Evolutionary conservation across 1,140 invertebrate species (phyloP).

Genomic region (Drosophila pectinifera): DNA sequence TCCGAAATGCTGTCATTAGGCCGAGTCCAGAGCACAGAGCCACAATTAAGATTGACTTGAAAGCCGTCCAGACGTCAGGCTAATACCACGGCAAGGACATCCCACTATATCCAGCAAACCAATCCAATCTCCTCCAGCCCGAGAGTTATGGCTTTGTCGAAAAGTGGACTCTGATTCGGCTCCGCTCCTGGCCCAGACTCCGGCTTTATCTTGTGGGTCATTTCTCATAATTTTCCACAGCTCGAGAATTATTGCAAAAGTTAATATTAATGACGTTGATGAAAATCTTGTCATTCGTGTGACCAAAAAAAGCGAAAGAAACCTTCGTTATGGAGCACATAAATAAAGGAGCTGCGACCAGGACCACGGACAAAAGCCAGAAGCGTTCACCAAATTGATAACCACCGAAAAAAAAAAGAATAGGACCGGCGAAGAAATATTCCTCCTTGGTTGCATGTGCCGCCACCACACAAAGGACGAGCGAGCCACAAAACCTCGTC

Average conservation of each 20-base stretch:
- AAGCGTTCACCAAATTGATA: constrained; percentile 76
- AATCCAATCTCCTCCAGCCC: constrained; percentile 43
- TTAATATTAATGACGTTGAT: constrained; percentile 85
- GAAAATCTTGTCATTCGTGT: constrained; percentile 83
- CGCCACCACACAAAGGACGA: constrained; percentile 46
- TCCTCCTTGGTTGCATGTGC: constrained; percentile 54
- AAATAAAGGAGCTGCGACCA: constrained; percentile 65
- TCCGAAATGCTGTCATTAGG: constrained; percentile 81
- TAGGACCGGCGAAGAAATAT: constrained; percentile 25
- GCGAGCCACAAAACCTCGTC: constrained; percentile 53
- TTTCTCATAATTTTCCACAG: constrained; percentile 82
- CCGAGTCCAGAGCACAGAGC: constrained; percentile 27
- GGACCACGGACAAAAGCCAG: constrained; percentile 63
- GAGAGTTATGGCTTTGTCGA: constrained; percentile 74
- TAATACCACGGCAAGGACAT: constrained; percentile 55
- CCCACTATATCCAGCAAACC: constrained; percentile 30
- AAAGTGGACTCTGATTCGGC: constrained; percentile 60
- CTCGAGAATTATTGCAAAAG: constrained; percentile 81
- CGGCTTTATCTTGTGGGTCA: constrained; percentile 72
- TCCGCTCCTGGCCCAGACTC: constrained; percentile 17
- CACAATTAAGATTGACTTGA: constrained; percentile 81
- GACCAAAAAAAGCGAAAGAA: constrained; percentile 57
- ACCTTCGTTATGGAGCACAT: constrained; percentile 64
- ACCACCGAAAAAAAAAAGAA: constrained; percentile 74
- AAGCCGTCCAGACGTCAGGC: constrained; percentile 51